These are phyloP conservation scores for Conchocele bisecta DNA, from an alignment of 2,888 invertebrate genomes.

Conservation along the genomic window DNA sequence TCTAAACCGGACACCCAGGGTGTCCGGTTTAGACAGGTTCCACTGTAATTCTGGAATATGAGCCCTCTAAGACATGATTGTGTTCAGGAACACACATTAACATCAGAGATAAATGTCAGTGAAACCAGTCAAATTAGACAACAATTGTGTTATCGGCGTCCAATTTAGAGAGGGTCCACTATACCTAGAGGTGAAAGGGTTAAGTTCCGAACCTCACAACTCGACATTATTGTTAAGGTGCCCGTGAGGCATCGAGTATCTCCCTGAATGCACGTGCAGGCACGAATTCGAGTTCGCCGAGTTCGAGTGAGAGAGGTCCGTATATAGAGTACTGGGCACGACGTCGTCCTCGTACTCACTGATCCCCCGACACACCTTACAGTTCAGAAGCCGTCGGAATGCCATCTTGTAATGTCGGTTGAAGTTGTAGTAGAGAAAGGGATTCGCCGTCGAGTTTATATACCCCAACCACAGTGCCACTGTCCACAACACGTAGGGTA, in stretches of 20 bases:
- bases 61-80: no score
- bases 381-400: conserved; percentile 69
- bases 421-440: conserved; percentile 75
- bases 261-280: conserved; percentile 35
- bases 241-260: conserved; percentile 47
- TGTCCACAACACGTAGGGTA: conserved; percentile 74
- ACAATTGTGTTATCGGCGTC: no score
- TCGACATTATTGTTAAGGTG: conserved; percentile 55
- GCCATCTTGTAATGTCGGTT: conserved; percentile 75
- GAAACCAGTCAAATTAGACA: no score
- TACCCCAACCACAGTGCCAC: conserved; percentile 79
- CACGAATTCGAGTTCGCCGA: conserved; percentile 54
- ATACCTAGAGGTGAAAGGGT: no score
- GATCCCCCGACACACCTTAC: conserved; percentile 73
- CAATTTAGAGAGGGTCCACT: no score
- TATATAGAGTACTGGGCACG: conserved; percentile 53
- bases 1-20: no score
- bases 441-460: conserved; percentile 76
- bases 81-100: no score
- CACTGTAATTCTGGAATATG: no score
- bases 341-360: conserved; percentile 72
- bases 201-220: conserved; percentile 51
- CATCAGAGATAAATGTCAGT: no score
- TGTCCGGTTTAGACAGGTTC: no score
- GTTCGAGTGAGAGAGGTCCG: conserved; percentile 53